phyloP scores from a whole-genome alignment of 1,140 invertebrate species.

The Drosophila lacteicornis region DNA sequence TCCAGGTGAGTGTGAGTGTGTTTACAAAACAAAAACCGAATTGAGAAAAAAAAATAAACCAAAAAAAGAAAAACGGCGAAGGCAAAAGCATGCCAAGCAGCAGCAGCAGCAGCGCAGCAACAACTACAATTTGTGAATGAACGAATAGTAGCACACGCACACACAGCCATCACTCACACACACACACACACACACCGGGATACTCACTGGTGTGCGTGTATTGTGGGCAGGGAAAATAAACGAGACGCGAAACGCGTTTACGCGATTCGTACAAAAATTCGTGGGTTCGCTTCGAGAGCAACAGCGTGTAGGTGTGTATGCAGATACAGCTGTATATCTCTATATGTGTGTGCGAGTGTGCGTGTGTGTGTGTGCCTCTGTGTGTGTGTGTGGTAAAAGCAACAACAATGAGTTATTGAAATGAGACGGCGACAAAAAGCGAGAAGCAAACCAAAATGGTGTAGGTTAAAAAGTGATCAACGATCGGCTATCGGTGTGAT shows the following conservation, averaged over 20 bases:
- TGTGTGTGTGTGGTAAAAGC: conserved; percentile 57
- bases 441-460: conserved; percentile 75
- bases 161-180: conserved; percentile 46
- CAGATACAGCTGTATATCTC: conserved; percentile 38
- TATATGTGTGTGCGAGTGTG: conserved; percentile 15
- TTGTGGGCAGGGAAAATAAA: conserved; percentile 85
- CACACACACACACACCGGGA: conserved; percentile 30
- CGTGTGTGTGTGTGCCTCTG: conserved; percentile 13
- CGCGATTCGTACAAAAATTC: conserved; percentile 84
- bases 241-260: conserved; percentile 84
- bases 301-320: conserved; percentile 68
- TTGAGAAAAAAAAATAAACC: conserved; percentile 32
- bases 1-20: conserved; percentile 54
- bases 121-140: conserved; percentile 78
- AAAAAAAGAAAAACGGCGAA: conserved; percentile 23
- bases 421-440: conserved; percentile 67
- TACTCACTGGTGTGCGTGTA: conserved; percentile 64
- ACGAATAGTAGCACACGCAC: conserved; percentile 77
- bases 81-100: conserved; percentile 69
- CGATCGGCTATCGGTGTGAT: conserved; percentile 26
- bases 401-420: conserved; percentile 79
- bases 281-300: conserved; percentile 43
- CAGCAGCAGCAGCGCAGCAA: conserved; percentile 33
- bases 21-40: conserved; percentile 79
- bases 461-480: conserved; percentile 62